Evolutionary conservation across 2,888 invertebrate genomes (phyloP).

Genomic region (Lamproptera curius): DNA sequence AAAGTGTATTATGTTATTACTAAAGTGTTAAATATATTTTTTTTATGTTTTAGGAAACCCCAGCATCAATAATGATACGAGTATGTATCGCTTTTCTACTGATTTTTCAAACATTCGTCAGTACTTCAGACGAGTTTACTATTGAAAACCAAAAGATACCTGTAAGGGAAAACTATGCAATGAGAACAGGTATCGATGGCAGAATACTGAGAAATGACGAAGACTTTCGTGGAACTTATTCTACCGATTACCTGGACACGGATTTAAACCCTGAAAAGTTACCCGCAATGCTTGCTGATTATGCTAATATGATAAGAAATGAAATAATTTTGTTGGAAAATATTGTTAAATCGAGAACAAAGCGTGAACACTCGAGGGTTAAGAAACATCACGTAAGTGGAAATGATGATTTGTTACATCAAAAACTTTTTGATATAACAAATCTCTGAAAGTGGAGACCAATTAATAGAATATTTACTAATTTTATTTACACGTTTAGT

Average conservation of each 20-base stretch:
- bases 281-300: slow-evolving; percentile 57
- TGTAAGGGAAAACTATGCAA: slow-evolving; percentile 52
- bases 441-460: no score
- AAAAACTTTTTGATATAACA: no score
- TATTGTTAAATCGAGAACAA: slow-evolving; percentile 63
- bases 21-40: neutral
- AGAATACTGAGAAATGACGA: slow-evolving; percentile 40
- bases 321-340: slow-evolving; percentile 63
- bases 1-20: neutral
- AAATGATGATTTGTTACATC: no score
- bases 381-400: slow-evolving; percentile 51
- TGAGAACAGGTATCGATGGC: slow-evolving; percentile 43
- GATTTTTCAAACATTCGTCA: slow-evolving; percentile 43
- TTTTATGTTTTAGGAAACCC: slow-evolving; percentile 9
- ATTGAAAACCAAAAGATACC: slow-evolving; percentile 52
- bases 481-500: no score
- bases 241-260: slow-evolving; percentile 36
- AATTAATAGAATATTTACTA: no score
- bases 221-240: slow-evolving; percentile 39
- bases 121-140: slow-evolving; percentile 47
- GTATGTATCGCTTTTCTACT: slow-evolving; percentile 45
- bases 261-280: slow-evolving; percentile 47
- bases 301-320: slow-evolving; percentile 64
- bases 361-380: slow-evolving; percentile 59
- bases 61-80: slow-evolving; percentile 30